Evolutionary conservation across 2,888 invertebrate genomes (phyloP).

Genomic region (Apoda limacodes): DNA sequence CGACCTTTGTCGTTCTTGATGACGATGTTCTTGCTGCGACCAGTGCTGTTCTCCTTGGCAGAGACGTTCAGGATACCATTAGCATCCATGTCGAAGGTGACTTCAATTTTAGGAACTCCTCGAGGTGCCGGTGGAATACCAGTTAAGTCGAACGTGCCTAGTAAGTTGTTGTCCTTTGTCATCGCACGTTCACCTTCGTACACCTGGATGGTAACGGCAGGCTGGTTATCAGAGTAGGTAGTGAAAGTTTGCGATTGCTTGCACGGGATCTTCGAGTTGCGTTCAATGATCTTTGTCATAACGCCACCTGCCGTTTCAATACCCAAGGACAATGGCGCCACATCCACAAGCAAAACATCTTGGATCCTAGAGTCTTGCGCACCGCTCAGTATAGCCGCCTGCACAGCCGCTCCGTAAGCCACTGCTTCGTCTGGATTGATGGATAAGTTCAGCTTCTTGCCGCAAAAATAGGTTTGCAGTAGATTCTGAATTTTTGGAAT

Average conservation of each 20-base stretch:
- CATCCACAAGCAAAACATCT: constrained; percentile 65
- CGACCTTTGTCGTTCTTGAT: too few species aligned
- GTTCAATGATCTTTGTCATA: too few species aligned
- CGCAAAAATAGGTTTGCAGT: too few species aligned
- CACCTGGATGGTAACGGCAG: too few species aligned
- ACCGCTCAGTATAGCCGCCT: constrained; percentile 73
- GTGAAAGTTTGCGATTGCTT: constrained; percentile 75
- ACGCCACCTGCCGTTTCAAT: constrained; percentile 80
- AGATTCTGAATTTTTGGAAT: constrained; percentile 79
- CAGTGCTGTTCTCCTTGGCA: constrained; percentile 71
- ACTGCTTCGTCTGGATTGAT: constrained; percentile 81
- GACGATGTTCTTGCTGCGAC: constrained; percentile 75
- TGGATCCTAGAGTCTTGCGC: constrained; percentile 75
- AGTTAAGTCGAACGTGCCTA: constrained; percentile 74
- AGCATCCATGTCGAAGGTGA: too few species aligned
- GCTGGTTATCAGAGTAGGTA: constrained; percentile 81
- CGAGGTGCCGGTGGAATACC: constrained; percentile 76
- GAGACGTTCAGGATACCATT: constrained; percentile 78
- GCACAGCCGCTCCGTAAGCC: constrained; percentile 76
- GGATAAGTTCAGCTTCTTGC: constrained; percentile 73
- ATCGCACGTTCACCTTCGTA: too few species aligned
- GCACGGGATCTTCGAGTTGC: too few species aligned
- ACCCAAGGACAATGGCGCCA: constrained; percentile 70
- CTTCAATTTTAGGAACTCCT: constrained; percentile 77
- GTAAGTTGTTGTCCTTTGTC: constrained; percentile 80